Evolutionary conservation across 1,140 invertebrate species (phyloP), one percentile per base, ranked within the genome.

Genomic region (Tribolium castaneum): DNA sequence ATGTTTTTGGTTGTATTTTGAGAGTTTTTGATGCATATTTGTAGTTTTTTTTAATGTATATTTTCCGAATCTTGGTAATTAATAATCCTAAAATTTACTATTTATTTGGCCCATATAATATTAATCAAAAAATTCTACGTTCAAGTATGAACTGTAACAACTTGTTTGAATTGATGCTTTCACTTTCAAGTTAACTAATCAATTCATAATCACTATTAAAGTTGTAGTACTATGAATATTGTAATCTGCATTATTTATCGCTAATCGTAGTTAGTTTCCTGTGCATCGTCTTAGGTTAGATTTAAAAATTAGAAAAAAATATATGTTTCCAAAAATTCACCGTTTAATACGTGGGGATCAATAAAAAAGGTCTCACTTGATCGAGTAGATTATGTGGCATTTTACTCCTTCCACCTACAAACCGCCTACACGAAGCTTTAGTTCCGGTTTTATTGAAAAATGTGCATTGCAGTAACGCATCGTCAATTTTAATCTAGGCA

Each of bases 391-490:
- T 10, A 30, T 59, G 16, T 14, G 19, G 6, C 22, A 22, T 14
- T 30, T 25, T 22, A 5, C 54, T 22, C 19, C 54, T 9, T 10
- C 19, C 13, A 9, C 22, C 10, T 3, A 22, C 16, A 22, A 19
- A 14, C 13, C 54, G 10, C 54, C 54, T 59, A 59, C 22, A 19
- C 19, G 54, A 22, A 59, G n/a, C 39, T 45, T 45, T 9, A 45
- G 22, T 59, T 59, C 54, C 54, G 54, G 54, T 25, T 59, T 25
- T n/a, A 19, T 59, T n/a, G 14, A 45, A 45, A 9, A 45, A 10
- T 30, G 22, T 59, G 54, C 19, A 59, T 19, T 59, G 54, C 54
- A 22, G 54, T 19, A 22, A 59, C 54, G 19, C 54, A 59, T 59
- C 54, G 54, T 30, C 54, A 59, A 25, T 25, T 59, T 59, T 25